phyloP scores from a whole-genome alignment of 2,888 invertebrate genomes.

The Trachelus troglodyta region DNA sequence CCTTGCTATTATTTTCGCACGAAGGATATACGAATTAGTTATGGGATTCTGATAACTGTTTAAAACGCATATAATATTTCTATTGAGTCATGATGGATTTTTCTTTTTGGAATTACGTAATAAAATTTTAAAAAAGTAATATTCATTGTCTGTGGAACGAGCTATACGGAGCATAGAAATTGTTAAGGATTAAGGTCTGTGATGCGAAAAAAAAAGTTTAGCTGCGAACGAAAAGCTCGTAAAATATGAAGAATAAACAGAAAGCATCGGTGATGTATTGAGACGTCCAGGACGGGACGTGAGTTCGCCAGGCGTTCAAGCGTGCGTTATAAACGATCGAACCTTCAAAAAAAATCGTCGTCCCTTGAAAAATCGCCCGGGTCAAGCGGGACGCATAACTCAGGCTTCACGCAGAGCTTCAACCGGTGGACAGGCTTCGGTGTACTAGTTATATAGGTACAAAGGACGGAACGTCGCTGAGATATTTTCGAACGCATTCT shows the following conservation, averaged over 20 bases:
- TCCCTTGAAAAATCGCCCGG: slow-evolving; percentile 24
- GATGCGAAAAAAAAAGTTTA: background rate
- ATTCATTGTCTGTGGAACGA: background rate
- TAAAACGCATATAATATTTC: background rate
- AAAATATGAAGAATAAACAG: slow-evolving; percentile 24
- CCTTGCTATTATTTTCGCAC: background rate
- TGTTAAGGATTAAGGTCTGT: background rate
- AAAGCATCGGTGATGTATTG: slow-evolving; percentile 24
- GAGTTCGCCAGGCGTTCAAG: slow-evolving; percentile 19
- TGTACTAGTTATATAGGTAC: background rate
- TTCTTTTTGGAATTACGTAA: background rate
- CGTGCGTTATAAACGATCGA: slow-evolving; percentile 20
- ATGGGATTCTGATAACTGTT: background rate
- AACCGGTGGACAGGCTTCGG: background rate
- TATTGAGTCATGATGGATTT: background rate
- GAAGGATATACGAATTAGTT: background rate
- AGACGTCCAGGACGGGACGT: slow-evolving; percentile 20
- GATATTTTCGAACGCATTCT: slow-evolving; percentile 6
- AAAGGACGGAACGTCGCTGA: background rate
- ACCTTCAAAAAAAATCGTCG: slow-evolving; percentile 23
- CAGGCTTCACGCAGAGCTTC: slow-evolving; percentile 6
- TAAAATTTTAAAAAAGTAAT: background rate
- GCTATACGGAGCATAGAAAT: background rate
- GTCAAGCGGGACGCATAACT: slow-evolving; percentile 26
- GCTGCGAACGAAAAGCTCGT: slow-evolving; percentile 1